Evolutionary conservation across 2,797 vertebrate species (phyloP).

Genomic region (Molothrus ater): DNA sequence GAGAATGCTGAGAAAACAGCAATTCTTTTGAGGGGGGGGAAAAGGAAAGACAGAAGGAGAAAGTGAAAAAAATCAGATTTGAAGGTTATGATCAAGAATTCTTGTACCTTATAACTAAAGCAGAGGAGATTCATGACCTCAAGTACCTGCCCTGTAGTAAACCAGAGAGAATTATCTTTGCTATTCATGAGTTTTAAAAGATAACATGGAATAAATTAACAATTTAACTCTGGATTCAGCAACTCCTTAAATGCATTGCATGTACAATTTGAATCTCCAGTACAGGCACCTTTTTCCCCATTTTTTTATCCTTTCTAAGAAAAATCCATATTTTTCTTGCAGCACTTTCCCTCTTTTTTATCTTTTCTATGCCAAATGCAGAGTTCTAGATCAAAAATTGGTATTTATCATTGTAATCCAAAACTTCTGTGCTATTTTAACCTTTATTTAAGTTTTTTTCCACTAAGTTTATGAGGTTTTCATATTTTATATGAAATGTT

Average conservation of each 20-base stretch:
- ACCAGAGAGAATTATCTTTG: neutral
- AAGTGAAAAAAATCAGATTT: neutral
- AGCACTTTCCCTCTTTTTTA: neutral
- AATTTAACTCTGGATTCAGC: neutral
- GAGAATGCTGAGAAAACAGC: neutral
- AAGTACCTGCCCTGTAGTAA: neutral
- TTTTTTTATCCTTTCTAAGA: neutral
- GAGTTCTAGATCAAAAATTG: neutral
- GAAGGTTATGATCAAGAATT: neutral
- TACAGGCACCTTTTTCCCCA: neutral
- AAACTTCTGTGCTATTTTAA: neutral
- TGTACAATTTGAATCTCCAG: neutral
- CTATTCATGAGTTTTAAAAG: neutral
- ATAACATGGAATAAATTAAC: neutral
- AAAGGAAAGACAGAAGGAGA: neutral
- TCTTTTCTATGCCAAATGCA: neutral
- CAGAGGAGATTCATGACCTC: neutral
- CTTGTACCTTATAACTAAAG: neutral
- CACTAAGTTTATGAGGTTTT: neutral
- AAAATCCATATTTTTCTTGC: neutral
- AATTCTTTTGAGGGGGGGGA: accelerated
- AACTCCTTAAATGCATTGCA: neutral
- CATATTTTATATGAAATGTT: neutral
- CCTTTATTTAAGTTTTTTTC: neutral
- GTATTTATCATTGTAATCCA: neutral